A percentile compares a stretch with the other conserved stretches of the same genome.
Evolutionary conservation across 2,888 invertebrate genomes (phyloP).

Genomic region (Cyclophora punctaria): DNA sequence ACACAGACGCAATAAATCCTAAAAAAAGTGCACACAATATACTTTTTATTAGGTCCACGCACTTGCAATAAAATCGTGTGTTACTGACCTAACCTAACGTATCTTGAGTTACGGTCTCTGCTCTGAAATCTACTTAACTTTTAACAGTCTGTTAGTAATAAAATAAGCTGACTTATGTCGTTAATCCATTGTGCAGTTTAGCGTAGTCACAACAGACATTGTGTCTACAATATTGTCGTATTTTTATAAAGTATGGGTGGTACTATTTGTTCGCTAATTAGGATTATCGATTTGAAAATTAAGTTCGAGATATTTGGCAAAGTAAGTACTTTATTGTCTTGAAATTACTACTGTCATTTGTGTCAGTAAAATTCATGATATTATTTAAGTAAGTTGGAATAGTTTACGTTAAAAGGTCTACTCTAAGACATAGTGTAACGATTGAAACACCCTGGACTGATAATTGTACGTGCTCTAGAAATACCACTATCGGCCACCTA

Average conservation of each 20-base stretch:
- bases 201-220: slow-evolving; percentile 34
- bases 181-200: slow-evolving; percentile 55
- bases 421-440: too few relatives aligned
- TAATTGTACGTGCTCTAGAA: too few relatives aligned
- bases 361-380: too few relatives aligned
- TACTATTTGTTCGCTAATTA: slow-evolving; percentile 17
- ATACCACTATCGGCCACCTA: too few relatives aligned
- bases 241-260: slow-evolving; percentile 13
- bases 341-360: too few relatives aligned
- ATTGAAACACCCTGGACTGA: too few relatives aligned
- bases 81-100: slow-evolving; percentile 35
- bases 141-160: slow-evolving; percentile 38
- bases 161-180: slow-evolving; percentile 52
- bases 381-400: too few relatives aligned
- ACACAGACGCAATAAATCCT: too few relatives aligned
- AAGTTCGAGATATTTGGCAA: too few relatives aligned
- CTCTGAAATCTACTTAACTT: slow-evolving; percentile 35
- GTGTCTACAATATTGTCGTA: slow-evolving; percentile 36
- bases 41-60: slow-evolving; percentile 1
- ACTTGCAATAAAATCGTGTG: slow-evolving; percentile 13
- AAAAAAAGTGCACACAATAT: background rate
- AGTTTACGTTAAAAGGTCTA: too few relatives aligned
- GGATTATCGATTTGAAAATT: too few relatives aligned
- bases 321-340: too few relatives aligned
- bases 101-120: slow-evolving; percentile 8